Percentiles rank a stretch among this genome's conserved stretches.
phyloP scores from a whole-genome alignment of 2,113 vertebrate genomes.

The Hiodon tergisus region DNA sequence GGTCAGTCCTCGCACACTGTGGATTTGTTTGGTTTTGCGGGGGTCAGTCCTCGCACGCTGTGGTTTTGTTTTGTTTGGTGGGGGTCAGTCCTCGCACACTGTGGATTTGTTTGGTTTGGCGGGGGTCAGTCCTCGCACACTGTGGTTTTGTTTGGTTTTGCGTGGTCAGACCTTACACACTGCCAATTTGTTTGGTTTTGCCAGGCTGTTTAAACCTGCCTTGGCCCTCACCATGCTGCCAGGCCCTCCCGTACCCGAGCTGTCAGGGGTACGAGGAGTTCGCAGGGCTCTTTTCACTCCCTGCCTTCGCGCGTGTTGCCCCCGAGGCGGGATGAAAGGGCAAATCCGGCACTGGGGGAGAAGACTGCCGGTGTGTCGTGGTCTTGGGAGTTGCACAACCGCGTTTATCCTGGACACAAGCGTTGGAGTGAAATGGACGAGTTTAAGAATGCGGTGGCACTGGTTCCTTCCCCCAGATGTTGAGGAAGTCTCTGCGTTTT shows the following conservation, averaged over 20 bases:
- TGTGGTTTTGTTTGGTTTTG: too few species aligned
- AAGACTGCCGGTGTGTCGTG: not conserved
- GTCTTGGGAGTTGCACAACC: not conserved
- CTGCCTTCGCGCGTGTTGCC: constrained; percentile 5
- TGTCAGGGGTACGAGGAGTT: not conserved
- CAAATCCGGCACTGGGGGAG: too few species aligned
- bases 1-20: too few species aligned
- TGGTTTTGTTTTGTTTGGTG: too few species aligned
- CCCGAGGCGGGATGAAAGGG: too few species aligned
- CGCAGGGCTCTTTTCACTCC: constrained; percentile 5
- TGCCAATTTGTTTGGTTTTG: not conserved
- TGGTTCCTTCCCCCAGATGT: constrained; percentile 22
- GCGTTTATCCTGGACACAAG: not conserved
- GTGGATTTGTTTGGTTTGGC: too few species aligned
- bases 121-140: too few species aligned
- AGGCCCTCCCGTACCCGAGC: too few species aligned
- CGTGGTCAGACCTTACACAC: not conserved
- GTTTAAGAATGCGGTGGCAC: constrained; percentile 27
- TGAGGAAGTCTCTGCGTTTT: constrained; percentile 37
- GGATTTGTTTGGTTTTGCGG: too few species aligned
- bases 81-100: too few species aligned
- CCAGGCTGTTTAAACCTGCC: not conserved
- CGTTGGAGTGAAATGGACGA: not conserved
- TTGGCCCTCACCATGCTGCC: not conserved
- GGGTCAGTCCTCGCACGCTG: too few species aligned